Conservation (phyloP, 2,113 vertebrate species). For the Eptesicus fuscus region DNA sequence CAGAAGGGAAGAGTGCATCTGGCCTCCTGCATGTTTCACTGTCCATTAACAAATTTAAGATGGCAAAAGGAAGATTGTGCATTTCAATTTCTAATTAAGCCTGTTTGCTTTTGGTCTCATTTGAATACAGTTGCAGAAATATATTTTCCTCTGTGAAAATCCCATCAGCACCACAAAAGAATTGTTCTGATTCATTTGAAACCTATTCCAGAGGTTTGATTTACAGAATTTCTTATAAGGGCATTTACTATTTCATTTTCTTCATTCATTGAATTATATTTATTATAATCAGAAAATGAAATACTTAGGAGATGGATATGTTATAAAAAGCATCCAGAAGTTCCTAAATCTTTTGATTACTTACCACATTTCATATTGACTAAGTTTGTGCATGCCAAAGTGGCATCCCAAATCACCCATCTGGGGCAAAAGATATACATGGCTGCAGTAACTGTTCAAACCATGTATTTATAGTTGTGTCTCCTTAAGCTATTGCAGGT, state of each 20-base stretch:
- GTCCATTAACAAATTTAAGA: slow-evolving; percentile 16
- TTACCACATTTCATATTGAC: not conserved
- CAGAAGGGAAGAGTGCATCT: not conserved
- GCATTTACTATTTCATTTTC: not conserved
- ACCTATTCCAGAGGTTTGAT: not conserved
- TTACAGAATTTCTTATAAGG: slow-evolving; percentile 4
- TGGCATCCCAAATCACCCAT: not conserved
- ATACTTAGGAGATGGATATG: not conserved
- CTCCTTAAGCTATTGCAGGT: not conserved
- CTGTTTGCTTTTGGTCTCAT: not conserved
- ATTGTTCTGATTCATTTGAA: not conserved
- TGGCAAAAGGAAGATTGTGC: not conserved
- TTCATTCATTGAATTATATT: not conserved
- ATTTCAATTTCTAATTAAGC: slow-evolving; percentile 12
- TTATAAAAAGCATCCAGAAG: not conserved
- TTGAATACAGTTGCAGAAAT: not conserved
- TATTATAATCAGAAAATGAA: not conserved
- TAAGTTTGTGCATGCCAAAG: not conserved
- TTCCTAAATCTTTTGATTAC: slow-evolving; percentile 12
- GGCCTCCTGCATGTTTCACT: not conserved
- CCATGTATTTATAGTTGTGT: not conserved
- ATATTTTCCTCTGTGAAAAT: slow-evolving; percentile 21
- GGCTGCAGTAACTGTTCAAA: not conserved
- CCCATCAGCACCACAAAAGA: not conserved
- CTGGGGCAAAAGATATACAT: not conserved